phyloP scores from a whole-genome alignment of 2,113 vertebrate genomes.

The Triplophysa rosa region DNA sequence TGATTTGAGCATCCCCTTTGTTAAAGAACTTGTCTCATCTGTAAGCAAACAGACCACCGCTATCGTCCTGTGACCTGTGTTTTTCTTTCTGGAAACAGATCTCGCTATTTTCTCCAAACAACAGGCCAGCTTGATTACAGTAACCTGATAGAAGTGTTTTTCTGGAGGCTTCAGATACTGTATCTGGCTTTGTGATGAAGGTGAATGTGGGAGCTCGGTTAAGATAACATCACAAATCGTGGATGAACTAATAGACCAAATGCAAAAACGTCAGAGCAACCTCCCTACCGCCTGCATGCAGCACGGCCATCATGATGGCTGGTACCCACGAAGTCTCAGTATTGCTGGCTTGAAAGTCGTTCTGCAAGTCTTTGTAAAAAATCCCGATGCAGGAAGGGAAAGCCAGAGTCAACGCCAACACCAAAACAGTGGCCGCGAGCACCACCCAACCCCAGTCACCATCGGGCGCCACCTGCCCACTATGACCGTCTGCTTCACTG shows the following conservation, averaged over 20 bases:
- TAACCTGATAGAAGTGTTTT: slow-evolving; percentile 26
- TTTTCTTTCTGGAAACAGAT: slow-evolving; percentile 4
- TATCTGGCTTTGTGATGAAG: neutral
- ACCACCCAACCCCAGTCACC: slow-evolving; percentile 83
- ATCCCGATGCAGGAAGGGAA: slow-evolving; percentile 79
- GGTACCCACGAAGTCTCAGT: slow-evolving; percentile 84
- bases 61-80: neutral
- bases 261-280: neutral
- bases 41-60: neutral
- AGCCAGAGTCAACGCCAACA: slow-evolving; percentile 77
- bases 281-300: slow-evolving; percentile 79
- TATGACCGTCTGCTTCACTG: neutral
- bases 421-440: slow-evolving; percentile 72
- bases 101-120: neutral
- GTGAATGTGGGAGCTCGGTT: neutral
- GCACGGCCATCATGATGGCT: slow-evolving; percentile 78
- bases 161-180: neutral
- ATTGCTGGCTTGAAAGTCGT: slow-evolving; percentile 79
- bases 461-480: slow-evolving; percentile 56
- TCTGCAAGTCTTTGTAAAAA: slow-evolving; percentile 84
- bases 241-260: neutral
- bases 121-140: neutral
- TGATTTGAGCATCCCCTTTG: neutral
- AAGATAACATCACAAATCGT: neutral
- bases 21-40: too few species aligned